These are phyloP conservation scores for Onychostoma macrolepis DNA, from an alignment of 2,113 vertebrate species.

Conservation along the genomic window DNA sequence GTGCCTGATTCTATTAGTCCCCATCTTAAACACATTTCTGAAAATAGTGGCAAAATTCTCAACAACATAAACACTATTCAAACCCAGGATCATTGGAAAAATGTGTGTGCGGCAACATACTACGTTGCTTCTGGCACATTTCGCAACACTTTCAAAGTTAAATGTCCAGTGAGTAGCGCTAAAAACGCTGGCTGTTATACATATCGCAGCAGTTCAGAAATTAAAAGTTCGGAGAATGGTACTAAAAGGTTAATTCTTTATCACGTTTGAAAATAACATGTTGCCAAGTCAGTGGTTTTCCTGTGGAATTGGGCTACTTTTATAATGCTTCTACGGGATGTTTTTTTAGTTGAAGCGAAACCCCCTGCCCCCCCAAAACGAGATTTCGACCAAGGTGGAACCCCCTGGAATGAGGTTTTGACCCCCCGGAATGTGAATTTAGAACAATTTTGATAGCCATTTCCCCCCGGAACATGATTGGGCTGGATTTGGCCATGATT, in stretches of 20 bases:
- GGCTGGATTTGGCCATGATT: background rate
- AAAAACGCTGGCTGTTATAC: no score
- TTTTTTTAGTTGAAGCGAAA: no score
- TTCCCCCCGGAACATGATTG: background rate
- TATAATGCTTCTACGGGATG: background rate
- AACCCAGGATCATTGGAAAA: background rate
- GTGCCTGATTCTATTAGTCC: background rate
- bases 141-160: background rate
- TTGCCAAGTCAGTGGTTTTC: background rate
- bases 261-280: background rate
- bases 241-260: background rate
- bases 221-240: background rate
- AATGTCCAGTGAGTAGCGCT: background rate
- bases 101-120: background rate
- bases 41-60: background rate
- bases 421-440: background rate
- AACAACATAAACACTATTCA: background rate
- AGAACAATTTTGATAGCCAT: background rate
- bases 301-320: background rate
- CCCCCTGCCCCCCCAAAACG: no score
- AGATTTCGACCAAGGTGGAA: background rate
- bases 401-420: background rate
- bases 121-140: background rate
- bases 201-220: no score
- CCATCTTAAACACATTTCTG: background rate